phyloP scores from a whole-genome alignment of 2,113 vertebrate genomes.

The Pygathrix nemaeus region DNA sequence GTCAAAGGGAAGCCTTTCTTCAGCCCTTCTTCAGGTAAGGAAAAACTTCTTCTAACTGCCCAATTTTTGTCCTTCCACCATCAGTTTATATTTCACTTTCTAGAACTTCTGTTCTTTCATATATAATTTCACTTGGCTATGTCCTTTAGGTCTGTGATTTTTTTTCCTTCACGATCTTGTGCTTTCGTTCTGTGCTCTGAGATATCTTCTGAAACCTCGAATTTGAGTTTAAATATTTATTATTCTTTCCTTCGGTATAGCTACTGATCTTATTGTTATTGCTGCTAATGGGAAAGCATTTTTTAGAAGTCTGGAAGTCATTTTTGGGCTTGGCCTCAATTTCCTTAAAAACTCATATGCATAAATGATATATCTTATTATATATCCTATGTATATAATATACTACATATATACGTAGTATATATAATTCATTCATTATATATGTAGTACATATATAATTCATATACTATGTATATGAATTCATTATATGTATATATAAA shows the following conservation, averaged over 20 bases:
- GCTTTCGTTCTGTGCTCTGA: neutral
- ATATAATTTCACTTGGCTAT: neutral
- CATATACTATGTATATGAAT: no score
- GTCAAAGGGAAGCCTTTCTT: neutral
- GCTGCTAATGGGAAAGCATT: neutral
- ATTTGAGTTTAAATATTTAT: neutral
- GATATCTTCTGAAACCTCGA: neutral
- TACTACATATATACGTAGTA: no score
- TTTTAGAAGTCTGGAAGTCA: neutral
- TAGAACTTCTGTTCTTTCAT: neutral
- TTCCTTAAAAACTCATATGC: neutral
- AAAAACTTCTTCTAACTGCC: neutral
- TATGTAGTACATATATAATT: no score
- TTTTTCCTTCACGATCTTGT: neutral
- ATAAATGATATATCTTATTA: no score
- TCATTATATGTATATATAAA: no score
- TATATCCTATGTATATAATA: no score
- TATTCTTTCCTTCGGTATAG: neutral
- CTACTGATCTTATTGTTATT: neutral
- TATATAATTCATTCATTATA: no score
- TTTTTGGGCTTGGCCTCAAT: neutral
- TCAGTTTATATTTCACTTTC: neutral
- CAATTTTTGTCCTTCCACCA: neutral
- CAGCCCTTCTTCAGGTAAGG: neutral
- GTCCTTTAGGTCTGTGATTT: neutral